A percentile compares a stretch with the other conserved stretches of the same genome.
Conservation (phyloP, 2,797 vertebrate genomes). For the Periophthalmus magnuspinnatus region DNA sequence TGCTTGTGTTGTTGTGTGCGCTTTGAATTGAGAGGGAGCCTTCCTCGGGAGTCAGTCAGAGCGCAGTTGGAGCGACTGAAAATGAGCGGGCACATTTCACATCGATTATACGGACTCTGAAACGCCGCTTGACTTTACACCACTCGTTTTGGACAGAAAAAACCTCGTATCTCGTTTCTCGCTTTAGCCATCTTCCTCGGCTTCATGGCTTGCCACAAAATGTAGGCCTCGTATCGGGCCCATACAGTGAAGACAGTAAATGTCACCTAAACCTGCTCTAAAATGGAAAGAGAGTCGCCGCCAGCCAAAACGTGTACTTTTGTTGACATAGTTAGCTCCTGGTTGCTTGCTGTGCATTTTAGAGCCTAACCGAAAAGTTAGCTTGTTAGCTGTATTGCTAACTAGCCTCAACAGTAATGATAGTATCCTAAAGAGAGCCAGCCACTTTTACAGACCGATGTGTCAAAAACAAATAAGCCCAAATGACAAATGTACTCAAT, state of each 20-base stretch:
- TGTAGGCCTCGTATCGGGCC: constrained; percentile 96
- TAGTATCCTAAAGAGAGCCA: constrained; percentile 45
- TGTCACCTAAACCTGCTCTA: constrained; percentile 36
- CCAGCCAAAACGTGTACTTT: constrained; percentile 4
- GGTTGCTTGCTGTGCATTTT: constrained; percentile 30
- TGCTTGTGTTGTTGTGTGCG: constrained; percentile 74
- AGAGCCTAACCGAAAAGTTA: constrained; percentile 45
- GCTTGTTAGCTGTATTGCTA: constrained; percentile 68
- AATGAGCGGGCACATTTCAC: constrained; percentile 95
- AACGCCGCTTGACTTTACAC: constrained; percentile 76
- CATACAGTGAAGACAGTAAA: constrained; percentile 64
- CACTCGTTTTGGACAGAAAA: constrained; percentile 74
- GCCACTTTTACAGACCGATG: constrained; percentile 35
- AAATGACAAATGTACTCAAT: background rate
- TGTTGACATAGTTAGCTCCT: constrained; percentile 23
- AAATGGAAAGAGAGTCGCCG: constrained; percentile 38
- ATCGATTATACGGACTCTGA: constrained; percentile 87
- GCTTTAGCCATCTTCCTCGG: constrained; percentile 91
- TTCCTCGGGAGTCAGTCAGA: constrained; percentile 72
- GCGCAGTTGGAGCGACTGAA: constrained; percentile 91
- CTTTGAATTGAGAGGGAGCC: constrained; percentile 71
- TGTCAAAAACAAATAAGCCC: constrained; percentile 47
- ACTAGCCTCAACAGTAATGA: constrained; percentile 63
- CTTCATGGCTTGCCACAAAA: constrained; percentile 87
- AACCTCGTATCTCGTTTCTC: constrained; percentile 71